A percentile compares a stretch with the other conserved stretches of the same genome.
These are phyloP conservation scores for Ctenochaetus hawaiiensis DNA, from an alignment of 2,797 vertebrate genomes.

Conservation along the genomic window DNA sequence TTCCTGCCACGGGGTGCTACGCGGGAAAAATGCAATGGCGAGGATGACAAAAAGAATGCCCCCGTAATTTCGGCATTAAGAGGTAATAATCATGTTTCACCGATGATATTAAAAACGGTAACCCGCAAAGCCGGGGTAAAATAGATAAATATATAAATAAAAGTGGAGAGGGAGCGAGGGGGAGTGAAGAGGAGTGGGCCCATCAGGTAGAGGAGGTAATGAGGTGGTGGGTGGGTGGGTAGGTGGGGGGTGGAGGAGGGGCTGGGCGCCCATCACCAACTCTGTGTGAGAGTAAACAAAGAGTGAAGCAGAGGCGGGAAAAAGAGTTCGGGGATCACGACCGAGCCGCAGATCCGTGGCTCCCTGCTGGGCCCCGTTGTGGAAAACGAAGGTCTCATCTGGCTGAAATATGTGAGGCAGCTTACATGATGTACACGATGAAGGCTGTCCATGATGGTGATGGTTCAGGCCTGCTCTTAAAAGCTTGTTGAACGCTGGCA, in stretches of 20 bases:
- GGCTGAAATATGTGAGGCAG: conserved; percentile 39
- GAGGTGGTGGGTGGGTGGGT: conserved; percentile 71
- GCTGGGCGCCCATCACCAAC: conserved; percentile 75
- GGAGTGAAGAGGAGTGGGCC: conserved; percentile 57
- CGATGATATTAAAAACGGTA: conserved; percentile 98
- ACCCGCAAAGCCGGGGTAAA: conserved; percentile 95
- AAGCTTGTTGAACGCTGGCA: neutral
- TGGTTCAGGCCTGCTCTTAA: neutral
- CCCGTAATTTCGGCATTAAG: conserved; percentile 99
- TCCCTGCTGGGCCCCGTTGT: conserved; percentile 38
- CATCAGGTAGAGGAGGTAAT: conserved; percentile 86
- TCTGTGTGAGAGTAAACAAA: conserved; percentile 85
- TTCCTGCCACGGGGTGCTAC: conserved; percentile 98
- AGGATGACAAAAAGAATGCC: conserved; percentile 87
- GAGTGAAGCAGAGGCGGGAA: conserved; percentile 62
- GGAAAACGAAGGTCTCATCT: conserved; percentile 40
- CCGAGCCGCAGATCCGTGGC: conserved; percentile 58
- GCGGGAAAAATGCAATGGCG: conserved; percentile 91
- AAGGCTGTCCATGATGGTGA: neutral
- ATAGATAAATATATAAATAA: conserved; percentile 86
- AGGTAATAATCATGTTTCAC: conserved; percentile 99
- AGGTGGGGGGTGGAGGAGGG: conserved; percentile 24
- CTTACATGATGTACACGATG: neutral
- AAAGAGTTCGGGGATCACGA: conserved; percentile 74
- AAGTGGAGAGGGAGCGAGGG: conserved; percentile 48